Evolutionary conservation across 2,113 vertebrate species (phyloP).

Genomic region (Rhinolophus ferrumequinum): DNA sequence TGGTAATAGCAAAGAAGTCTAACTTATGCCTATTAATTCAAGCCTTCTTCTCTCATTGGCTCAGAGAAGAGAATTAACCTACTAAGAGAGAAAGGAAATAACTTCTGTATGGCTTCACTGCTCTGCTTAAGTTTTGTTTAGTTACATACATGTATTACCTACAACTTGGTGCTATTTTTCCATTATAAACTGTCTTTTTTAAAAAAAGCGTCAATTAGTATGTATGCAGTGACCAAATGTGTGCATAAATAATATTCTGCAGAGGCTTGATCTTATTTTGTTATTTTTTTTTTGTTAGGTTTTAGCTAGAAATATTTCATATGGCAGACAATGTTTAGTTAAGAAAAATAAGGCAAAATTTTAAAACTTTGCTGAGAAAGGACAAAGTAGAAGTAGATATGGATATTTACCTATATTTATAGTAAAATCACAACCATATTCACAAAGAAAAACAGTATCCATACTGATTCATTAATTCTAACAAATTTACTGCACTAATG

Average conservation of each 20-base stretch:
- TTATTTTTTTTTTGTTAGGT: background rate
- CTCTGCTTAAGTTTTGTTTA: background rate
- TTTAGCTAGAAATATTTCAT: slow-evolving; percentile 8
- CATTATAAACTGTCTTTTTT: background rate
- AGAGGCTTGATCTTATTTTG: background rate
- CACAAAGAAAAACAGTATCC: background rate
- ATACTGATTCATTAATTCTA: background rate
- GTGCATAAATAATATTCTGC: background rate
- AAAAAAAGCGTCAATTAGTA: background rate
- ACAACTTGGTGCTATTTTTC: slow-evolving; percentile 14
- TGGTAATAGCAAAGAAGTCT: background rate
- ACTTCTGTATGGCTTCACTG: background rate
- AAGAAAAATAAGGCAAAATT: background rate
- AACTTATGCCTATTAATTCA: background rate
- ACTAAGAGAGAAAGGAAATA: background rate
- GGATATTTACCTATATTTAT: background rate
- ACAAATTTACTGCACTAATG: background rate
- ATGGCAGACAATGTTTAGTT: background rate
- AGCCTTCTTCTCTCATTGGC: background rate
- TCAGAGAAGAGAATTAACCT: background rate
- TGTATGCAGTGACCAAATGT: background rate
- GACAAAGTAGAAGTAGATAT: background rate
- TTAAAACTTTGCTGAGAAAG: background rate
- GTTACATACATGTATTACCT: background rate
- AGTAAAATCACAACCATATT: background rate